These are phyloP conservation scores for Perizoma affinitatum DNA, from an alignment of 2,888 invertebrate species.

Conservation along the genomic window DNA sequence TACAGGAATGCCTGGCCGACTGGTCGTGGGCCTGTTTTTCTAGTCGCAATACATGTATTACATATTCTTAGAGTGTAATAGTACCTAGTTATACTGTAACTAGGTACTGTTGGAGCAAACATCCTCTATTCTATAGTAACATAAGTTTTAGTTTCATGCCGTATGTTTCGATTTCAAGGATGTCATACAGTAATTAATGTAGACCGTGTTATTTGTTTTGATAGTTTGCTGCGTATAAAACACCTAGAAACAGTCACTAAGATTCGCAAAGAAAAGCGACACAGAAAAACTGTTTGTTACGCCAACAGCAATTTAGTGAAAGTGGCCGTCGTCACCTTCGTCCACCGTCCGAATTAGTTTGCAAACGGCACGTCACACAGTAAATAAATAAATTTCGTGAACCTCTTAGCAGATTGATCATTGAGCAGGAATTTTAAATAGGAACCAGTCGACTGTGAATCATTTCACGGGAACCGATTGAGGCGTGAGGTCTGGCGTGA, in stretches of 20 bases:
- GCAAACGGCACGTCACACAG: constrained; percentile 46
- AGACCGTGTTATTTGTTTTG: not conserved
- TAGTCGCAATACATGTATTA: constrained; percentile 48
- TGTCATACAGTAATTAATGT: not conserved
- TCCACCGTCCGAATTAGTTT: constrained; percentile 51
- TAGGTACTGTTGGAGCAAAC: constrained; percentile 12
- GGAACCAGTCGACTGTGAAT: constrained; percentile 42
- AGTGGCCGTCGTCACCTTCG: constrained; percentile 47
- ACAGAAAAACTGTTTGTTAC: constrained; percentile 66
- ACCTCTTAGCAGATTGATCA: constrained; percentile 18
- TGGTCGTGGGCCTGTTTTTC: constrained; percentile 48
- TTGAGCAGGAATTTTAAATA: constrained; percentile 35
- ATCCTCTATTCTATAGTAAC: constrained; percentile 15
- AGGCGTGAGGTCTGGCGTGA: constrained; percentile 23
- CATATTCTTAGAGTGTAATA: constrained; percentile 34
- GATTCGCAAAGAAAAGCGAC: constrained; percentile 61
- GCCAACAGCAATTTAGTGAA: constrained; percentile 65
- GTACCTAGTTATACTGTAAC: no score
- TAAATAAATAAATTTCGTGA: constrained; percentile 26
- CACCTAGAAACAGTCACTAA: constrained; percentile 27
- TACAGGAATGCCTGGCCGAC: constrained; percentile 39
- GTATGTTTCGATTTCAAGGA: constrained; percentile 24
- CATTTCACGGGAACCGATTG: constrained; percentile 35
- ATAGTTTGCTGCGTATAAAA: constrained; percentile 9
- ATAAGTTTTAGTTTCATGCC: no score